Conservation (phyloP, 2,797 vertebrate genomes). For the Catamblyrhynchus diadema region DNA sequence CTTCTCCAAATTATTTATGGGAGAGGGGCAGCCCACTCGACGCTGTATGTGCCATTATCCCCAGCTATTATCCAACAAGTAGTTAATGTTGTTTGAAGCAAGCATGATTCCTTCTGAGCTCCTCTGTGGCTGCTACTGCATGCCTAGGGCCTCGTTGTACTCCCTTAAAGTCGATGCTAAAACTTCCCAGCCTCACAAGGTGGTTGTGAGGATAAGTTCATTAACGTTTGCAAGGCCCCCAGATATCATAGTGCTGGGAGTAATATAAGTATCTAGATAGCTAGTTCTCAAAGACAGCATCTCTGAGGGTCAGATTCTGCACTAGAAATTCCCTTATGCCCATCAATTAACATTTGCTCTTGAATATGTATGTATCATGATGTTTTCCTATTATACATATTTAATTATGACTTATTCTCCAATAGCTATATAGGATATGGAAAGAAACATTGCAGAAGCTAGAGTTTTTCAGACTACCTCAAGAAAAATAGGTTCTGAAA, state of each 20-base stretch:
- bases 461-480: neutral
- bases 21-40: conserved; percentile 64
- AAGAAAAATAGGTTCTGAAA: conserved; percentile 43
- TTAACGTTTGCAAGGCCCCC: conserved; percentile 68
- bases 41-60: conserved; percentile 64
- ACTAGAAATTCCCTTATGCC: conserved; percentile 67
- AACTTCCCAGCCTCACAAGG: conserved; percentile 69
- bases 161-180: conserved; percentile 68
- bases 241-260: conserved; percentile 71
- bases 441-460: conserved; percentile 19
- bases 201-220: conserved; percentile 71
- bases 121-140: conserved; percentile 61
- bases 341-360: conserved; percentile 68
- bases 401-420: conserved; percentile 59
- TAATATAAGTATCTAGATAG: conserved; percentile 69
- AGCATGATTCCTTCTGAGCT: conserved; percentile 65
- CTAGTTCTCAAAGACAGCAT: conserved; percentile 65
- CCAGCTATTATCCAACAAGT: conserved; percentile 68
- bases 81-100: conserved; percentile 73
- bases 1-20: conserved; percentile 69
- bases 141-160: conserved; percentile 68
- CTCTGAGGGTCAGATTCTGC: conserved; percentile 67
- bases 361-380: conserved; percentile 68
- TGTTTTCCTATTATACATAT: conserved; percentile 68
- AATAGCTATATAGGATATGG: conserved; percentile 4